phyloP scores from a whole-genome alignment of 1,140 invertebrate species.

The Radopholus similis region DNA sequence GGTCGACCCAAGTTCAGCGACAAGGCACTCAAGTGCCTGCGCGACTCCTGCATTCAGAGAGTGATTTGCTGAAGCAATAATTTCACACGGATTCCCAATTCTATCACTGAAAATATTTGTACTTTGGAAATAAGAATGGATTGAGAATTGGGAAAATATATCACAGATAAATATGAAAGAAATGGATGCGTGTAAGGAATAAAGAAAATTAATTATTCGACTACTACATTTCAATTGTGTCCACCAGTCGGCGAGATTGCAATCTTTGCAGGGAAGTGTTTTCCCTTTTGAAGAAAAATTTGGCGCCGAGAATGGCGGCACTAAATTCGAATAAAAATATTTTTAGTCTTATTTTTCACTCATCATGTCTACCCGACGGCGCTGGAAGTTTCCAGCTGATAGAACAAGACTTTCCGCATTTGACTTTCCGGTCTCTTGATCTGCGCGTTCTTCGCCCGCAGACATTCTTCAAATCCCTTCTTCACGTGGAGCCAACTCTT shows the following conservation, averaged over 20 bases:
- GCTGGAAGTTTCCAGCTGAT: neutral
- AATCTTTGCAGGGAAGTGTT: too few species aligned
- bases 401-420: neutral
- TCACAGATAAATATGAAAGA: too few species aligned
- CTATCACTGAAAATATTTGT: too few species aligned
- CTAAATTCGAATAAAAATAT: neutral
- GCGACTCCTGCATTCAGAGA: constrained; percentile 54
- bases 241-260: too few species aligned
- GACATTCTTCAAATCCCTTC: constrained; percentile 38
- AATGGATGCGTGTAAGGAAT: too few species aligned
- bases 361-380: neutral
- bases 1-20: constrained; percentile 56
- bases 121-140: too few species aligned
- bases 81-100: too few species aligned
- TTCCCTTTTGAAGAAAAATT: too few species aligned
- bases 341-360: neutral
- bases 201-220: too few species aligned
- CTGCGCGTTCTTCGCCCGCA: neutral
- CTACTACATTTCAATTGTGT: too few species aligned
- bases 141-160: too few species aligned
- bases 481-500: constrained; percentile 80
- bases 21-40: constrained; percentile 48
- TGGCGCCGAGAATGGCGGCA: neutral
- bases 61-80: constrained; percentile 59
- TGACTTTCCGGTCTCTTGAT: neutral